Evolutionary conservation across 2,113 vertebrate species (phyloP), one percentile per base, ranked within the genome.

Genomic region (Neotoma lepida): DNA sequence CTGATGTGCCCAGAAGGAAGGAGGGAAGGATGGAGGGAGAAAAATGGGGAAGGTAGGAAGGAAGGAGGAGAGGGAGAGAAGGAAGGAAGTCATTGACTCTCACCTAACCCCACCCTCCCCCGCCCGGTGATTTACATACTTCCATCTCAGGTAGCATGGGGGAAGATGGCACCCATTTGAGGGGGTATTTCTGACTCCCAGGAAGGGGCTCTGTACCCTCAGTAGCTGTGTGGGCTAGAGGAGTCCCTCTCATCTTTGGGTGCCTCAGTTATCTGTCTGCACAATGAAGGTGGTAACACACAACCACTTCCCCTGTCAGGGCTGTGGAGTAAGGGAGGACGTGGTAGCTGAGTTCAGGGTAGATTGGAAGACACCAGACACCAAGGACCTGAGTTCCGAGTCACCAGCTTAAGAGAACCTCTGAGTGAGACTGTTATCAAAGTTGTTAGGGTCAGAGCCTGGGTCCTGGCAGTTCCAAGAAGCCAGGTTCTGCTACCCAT

Each of bases 91-190:
- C 78, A 39, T 13, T 26, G n/a, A 24, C 49, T 64, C 1, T 33
- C 35, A 15, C n/a, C 39, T 1, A 0, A 17, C 33, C 9, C 14
- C 13, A 24, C 6, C 54, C 10, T 17, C 6, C 0, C 61, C n/a
- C n/a, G n/a, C n/a, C n/a, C n/a, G n/a, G 35, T 26, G 64, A 64
- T 12, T 6, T 5, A 4, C 33, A 64, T 13, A 1, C n/a, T n/a
- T 66, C 44, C 54, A 4, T 77, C 74, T 28, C 4, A 66, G 51
- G n/a, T 0, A 10, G 39, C 66, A 0, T 4, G 33, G 51, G 39
- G 13, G 49, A 5, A 14, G 61, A n/a, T n/a, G 44, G 20, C 4
- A 30, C 28, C 63, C 26, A 22, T 56, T 13, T 54, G 46, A 78
- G 28, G 51, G 33, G 5, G 39, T 17, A 58, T 2, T 49, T 46